Conservation (phyloP, 2,797 vertebrate genomes). For the Aplochiton taeniatus region DNA sequence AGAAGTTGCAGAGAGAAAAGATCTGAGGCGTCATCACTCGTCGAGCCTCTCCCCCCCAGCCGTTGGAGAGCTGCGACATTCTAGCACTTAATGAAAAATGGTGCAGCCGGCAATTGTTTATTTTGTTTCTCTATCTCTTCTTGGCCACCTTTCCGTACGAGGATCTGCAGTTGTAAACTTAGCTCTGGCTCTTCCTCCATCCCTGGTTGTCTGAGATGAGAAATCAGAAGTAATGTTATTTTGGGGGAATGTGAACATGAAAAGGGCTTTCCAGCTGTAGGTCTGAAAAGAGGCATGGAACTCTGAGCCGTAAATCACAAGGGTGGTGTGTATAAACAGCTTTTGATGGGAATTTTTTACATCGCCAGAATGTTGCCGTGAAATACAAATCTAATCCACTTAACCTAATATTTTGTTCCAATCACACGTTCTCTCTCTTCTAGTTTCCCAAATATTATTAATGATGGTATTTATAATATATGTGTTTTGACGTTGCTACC, state of each 20-base stretch:
- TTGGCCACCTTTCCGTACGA: conserved; percentile 67
- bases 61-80: conserved; percentile 61
- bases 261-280: conserved; percentile 53
- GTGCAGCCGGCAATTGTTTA: conserved; percentile 65
- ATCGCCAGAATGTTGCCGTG: conserved; percentile 45
- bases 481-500: conserved; percentile 21
- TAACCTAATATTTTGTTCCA: conserved; percentile 31
- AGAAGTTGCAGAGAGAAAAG: conserved; percentile 62
- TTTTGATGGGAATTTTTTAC: conserved; percentile 44
- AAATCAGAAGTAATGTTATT: conserved; percentile 55
- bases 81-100: conserved; percentile 64
- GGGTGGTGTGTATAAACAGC: conserved; percentile 53
- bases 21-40: conserved; percentile 70
- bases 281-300: conserved; percentile 31
- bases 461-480: conserved; percentile 6
- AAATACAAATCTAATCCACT: conserved; percentile 43
- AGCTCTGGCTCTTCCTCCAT: conserved; percentile 45
- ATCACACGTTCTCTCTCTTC: conserved; percentile 14
- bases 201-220: conserved; percentile 45
- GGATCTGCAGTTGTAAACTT: conserved; percentile 60
- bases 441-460: conserved; percentile 27
- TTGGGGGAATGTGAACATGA: conserved; percentile 56
- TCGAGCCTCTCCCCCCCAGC: conserved; percentile 49
- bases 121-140: conserved; percentile 75
- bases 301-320: conserved; percentile 49